Conservation (phyloP, 2,888 invertebrate species). For the Tinea semifulvella region DNA sequence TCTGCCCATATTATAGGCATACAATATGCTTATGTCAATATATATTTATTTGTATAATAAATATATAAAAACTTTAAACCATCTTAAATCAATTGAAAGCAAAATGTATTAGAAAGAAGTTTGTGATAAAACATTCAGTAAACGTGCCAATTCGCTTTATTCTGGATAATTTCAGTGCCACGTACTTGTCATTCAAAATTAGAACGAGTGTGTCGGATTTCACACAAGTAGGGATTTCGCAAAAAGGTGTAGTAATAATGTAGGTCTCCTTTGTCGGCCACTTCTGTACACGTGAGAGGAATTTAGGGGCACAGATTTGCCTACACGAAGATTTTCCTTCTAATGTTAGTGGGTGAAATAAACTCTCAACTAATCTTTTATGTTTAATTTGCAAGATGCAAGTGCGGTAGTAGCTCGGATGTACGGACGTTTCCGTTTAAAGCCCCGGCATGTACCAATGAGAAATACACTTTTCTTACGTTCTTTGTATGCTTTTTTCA, state of each 20-base stretch:
- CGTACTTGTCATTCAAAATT: slow-evolving; percentile 50
- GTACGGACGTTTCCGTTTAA: too few species aligned
- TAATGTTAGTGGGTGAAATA: slow-evolving; percentile 1
- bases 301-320: slow-evolving; percentile 27
- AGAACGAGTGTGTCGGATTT: slow-evolving; percentile 49
- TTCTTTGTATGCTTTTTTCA: too few species aligned
- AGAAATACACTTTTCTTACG: too few species aligned
- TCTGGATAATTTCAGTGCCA: slow-evolving; percentile 17
- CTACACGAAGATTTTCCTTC: slow-evolving; percentile 15
- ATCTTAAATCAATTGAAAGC: neutral
- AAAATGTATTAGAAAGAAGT: slow-evolving; percentile 1
- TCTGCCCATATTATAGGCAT: too few species aligned
- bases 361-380: too few species aligned
- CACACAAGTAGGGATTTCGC: slow-evolving; percentile 59
- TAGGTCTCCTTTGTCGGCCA: slow-evolving; percentile 66
- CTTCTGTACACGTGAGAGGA: slow-evolving; percentile 59
- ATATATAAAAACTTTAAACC: too few species aligned
- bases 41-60: too few species aligned
- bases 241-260: slow-evolving; percentile 61
- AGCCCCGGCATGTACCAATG: too few species aligned
- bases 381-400: too few species aligned
- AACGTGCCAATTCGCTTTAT: slow-evolving; percentile 7
- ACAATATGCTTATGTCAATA: too few species aligned
- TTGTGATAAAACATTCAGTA: slow-evolving; percentile 1
- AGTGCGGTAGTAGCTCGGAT: too few species aligned